Conservation (phyloP, 2,888 invertebrate genomes). For the Dynastes tityus region DNA sequence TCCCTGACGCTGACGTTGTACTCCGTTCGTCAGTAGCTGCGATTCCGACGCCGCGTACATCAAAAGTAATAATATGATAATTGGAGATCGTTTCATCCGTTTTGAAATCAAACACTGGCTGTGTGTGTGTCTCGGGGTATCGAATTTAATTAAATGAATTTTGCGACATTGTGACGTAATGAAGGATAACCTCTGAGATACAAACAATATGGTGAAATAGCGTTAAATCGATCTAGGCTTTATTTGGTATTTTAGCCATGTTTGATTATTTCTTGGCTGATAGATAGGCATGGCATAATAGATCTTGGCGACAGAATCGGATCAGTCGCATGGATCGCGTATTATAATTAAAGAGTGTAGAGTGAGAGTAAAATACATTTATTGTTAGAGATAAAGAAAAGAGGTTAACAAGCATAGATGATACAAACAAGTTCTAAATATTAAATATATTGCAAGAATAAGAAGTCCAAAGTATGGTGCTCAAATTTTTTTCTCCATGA, state of each 20-base stretch:
- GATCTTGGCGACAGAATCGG: too few species aligned
- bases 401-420: too few species aligned
- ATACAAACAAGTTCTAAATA: too few species aligned
- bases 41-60: slow-evolving; percentile 18
- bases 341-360: too few species aligned
- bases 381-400: too few species aligned
- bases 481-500: too few species aligned
- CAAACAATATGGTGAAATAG: not conserved
- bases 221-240: not conserved
- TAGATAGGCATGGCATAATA: too few species aligned
- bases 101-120: slow-evolving; percentile 41
- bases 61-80: slow-evolving; percentile 47
- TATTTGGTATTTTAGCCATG: not conserved
- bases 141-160: slow-evolving; percentile 36
- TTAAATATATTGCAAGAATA: too few species aligned
- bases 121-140: slow-evolving; percentile 11
- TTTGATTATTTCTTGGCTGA: too few species aligned
- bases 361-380: too few species aligned
- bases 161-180: not conserved
- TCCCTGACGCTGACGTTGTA: not conserved
- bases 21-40: slow-evolving; percentile 22
- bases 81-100: slow-evolving; percentile 41
- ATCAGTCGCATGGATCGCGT: too few species aligned
- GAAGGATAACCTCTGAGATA: not conserved
- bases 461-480: too few species aligned